Conservation (phyloP, 2,888 invertebrate genomes). For the Drosophila mercatorum region DNA sequence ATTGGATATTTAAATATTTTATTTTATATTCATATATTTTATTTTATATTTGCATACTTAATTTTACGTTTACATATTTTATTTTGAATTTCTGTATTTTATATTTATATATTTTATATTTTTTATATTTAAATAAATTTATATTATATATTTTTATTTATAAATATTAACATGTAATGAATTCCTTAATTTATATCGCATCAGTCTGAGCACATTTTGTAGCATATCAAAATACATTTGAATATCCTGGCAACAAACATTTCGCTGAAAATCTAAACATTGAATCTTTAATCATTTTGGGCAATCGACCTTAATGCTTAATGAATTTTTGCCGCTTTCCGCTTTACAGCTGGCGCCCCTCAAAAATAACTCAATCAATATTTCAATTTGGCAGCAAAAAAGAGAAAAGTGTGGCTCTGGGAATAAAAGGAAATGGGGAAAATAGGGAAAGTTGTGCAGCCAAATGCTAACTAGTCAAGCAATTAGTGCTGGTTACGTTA, state of each 20-base stretch:
- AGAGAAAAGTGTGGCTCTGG: neutral
- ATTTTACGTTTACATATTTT: too few relatives aligned
- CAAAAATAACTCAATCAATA: conserved; percentile 67
- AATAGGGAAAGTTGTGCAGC: conserved; percentile 19
- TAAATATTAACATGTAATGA: too few relatives aligned
- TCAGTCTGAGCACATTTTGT: neutral
- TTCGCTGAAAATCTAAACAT: neutral
- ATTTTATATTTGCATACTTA: too few relatives aligned
- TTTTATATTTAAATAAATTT: too few relatives aligned
- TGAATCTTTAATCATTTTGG: conserved; percentile 1
- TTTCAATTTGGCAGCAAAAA: conserved; percentile 44
- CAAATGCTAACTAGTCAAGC: conserved; percentile 57
- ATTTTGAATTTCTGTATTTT: too few relatives aligned
- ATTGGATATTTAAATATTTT: too few relatives aligned
- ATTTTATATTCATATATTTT: too few relatives aligned
- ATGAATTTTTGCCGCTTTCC: conserved; percentile 19
- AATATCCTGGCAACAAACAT: neutral
- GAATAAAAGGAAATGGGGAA: conserved; percentile 9
- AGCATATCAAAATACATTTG: neutral
- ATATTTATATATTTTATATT: too few relatives aligned
- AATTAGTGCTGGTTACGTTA: conserved; percentile 57
- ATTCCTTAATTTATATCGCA: too few relatives aligned
- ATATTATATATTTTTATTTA: too few relatives aligned
- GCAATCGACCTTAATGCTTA: conserved; percentile 8
- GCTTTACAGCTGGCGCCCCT: conserved; percentile 8